Conservation (phyloP, 2,797 vertebrate genomes). For the Propithecus perrieri region DNA sequence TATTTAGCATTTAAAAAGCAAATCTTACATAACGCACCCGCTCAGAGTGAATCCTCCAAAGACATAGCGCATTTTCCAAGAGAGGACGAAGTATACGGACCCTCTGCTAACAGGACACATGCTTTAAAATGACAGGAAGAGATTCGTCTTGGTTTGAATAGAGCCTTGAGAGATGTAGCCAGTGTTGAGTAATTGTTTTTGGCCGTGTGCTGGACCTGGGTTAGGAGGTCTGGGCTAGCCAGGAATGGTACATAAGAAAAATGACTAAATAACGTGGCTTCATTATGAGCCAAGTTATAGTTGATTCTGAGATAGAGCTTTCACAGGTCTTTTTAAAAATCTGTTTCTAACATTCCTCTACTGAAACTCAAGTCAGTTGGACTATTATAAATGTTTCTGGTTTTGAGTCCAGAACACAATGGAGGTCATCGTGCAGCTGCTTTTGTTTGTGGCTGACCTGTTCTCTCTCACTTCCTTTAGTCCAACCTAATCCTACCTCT, state of each 20-base stretch:
- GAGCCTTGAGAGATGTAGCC: neutral
- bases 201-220: neutral
- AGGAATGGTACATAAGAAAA: neutral
- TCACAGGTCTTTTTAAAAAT: neutral
- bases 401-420: neutral
- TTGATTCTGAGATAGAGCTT: neutral
- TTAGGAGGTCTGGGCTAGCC: neutral
- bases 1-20: constrained; percentile 54
- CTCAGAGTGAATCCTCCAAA: neutral
- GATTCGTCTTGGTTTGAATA: neutral
- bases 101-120: neutral
- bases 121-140: neutral
- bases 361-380: neutral
- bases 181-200: neutral
- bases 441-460: neutral
- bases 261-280: neutral
- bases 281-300: neutral
- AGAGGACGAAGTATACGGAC: neutral
- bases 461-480: neutral
- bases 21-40: neutral
- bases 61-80: neutral
- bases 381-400: neutral
- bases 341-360: neutral
- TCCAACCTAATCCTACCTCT: neutral
- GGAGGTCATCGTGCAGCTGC: neutral